Conservation (phyloP, 2,797 vertebrate species). For the Oreortyx pictus region DNA sequence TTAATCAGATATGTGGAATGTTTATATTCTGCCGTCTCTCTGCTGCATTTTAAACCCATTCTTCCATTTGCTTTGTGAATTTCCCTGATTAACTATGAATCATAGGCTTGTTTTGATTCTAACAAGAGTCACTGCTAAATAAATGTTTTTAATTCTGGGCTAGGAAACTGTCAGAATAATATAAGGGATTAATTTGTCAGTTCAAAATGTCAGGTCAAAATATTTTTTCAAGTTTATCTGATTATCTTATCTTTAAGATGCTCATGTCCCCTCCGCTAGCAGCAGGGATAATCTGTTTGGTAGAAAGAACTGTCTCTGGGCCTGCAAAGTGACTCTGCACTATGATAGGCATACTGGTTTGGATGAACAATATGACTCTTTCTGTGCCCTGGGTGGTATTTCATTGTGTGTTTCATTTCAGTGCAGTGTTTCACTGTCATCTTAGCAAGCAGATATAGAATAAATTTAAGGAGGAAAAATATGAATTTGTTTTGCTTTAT, state of each 20-base stretch:
- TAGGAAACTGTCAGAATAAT: not conserved
- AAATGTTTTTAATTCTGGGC: not conserved
- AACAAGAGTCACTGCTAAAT: not conserved
- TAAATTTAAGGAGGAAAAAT: not conserved
- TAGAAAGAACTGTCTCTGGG: not conserved
- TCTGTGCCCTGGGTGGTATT: not conserved
- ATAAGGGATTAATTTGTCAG: not conserved
- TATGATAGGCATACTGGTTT: fast-evolving
- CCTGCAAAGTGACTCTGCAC: not conserved
- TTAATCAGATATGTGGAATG: not conserved
- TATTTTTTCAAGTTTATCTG: not conserved
- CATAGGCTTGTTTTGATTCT: not conserved
- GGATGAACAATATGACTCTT: not conserved
- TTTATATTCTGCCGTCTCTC: not conserved
- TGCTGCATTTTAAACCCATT: not conserved
- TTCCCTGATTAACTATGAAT: not conserved
- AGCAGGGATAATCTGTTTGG: not conserved
- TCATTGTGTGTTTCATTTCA: not conserved
- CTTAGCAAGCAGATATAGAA: not conserved
- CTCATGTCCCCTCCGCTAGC: not conserved
- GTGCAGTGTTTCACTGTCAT: not conserved
- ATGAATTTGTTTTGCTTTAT: fast-evolving
- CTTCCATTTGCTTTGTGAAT: not conserved
- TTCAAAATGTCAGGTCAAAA: not conserved
- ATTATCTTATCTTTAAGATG: fast-evolving